Conservation (phyloP, 2,797 vertebrate species). For the Passerculus sandwichensis region DNA sequence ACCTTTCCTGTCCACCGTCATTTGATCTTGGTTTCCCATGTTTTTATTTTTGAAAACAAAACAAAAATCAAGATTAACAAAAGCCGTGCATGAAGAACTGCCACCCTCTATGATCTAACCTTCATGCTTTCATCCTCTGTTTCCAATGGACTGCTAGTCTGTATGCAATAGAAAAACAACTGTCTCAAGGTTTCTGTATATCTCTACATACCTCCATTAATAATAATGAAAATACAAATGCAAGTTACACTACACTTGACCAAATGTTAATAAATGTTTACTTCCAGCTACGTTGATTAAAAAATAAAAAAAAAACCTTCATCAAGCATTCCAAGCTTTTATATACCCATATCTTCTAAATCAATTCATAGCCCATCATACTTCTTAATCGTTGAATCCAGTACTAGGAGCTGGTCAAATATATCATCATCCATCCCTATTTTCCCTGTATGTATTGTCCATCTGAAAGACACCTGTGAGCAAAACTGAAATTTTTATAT, state of each 20-base stretch:
- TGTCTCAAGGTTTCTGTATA: conserved; percentile 80
- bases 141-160: conserved; percentile 80
- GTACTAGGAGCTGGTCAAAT: conserved; percentile 56
- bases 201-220: conserved; percentile 84
- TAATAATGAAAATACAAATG: conserved; percentile 78
- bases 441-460: conserved; percentile 26
- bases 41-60: conserved; percentile 77
- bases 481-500: conserved; percentile 68
- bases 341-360: conserved; percentile 66
- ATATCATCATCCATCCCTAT: conserved; percentile 50
- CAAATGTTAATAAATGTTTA: conserved; percentile 83
- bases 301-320: conserved; percentile 50
- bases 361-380: conserved; percentile 45
- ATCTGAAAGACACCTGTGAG: conserved; percentile 46
- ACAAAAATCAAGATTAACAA: conserved; percentile 70
- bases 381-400: conserved; percentile 48
- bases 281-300: conserved; percentile 75
- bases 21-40: conserved; percentile 74
- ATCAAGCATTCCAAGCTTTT: conserved; percentile 78
- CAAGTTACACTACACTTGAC: conserved; percentile 78
- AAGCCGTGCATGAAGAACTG: conserved; percentile 84
- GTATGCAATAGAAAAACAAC: conserved; percentile 83
- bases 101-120: conserved; percentile 76
- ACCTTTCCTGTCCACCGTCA: conserved; percentile 64
- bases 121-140: conserved; percentile 80